Conservation (phyloP, 2,113 vertebrate species). For the Chrysemys picta region DNA sequence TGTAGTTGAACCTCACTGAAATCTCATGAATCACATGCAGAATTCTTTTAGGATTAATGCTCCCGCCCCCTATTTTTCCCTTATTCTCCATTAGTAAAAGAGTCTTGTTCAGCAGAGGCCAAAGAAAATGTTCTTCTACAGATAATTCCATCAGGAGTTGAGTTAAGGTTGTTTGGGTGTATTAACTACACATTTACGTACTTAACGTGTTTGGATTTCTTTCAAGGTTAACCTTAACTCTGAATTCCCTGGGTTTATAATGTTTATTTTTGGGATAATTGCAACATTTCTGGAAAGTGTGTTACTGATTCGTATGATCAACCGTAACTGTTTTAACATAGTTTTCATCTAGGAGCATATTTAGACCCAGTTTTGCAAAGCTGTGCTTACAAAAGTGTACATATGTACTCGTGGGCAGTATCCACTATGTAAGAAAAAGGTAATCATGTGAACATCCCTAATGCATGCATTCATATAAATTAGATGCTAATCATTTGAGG, state of each 20-base stretch:
- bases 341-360: not conserved
- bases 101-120: not conserved
- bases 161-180: accelerated
- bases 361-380: not conserved
- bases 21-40: constrained; percentile 11
- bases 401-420: not conserved
- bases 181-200: not conserved
- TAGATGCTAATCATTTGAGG: not conserved
- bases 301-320: not conserved
- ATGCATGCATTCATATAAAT: not conserved
- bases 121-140: not conserved
- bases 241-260: not conserved
- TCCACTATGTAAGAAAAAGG: not conserved
- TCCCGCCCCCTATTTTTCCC: too few relatives aligned
- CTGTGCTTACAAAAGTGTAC: accelerated
- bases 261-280: not conserved
- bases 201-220: not conserved
- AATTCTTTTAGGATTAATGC: not conserved
- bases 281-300: not conserved
- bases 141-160: not conserved
- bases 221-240: not conserved
- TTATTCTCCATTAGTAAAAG: not conserved
- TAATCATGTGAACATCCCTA: not conserved
- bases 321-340: not conserved
- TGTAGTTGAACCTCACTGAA: not conserved